These are phyloP conservation scores for Phaetusa simplex DNA, from an alignment of 2,113 vertebrate genomes.

Conservation along the genomic window DNA sequence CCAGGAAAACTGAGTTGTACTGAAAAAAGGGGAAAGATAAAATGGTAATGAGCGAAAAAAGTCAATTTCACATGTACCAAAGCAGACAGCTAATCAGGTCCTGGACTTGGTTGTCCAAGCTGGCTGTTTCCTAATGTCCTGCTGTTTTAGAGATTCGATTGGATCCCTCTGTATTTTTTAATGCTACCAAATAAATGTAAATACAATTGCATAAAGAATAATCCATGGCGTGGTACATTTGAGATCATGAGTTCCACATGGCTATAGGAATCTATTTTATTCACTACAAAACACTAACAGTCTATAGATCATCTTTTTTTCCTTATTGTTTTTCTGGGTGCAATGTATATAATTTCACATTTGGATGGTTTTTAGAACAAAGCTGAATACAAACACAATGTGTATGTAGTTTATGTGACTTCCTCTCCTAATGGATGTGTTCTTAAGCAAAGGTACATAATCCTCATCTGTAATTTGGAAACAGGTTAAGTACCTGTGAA, in stretches of 20 bases:
- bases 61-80: neutral
- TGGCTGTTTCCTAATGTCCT: neutral
- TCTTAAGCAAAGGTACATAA: neutral
- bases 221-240: neutral
- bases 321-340: neutral
- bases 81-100: neutral
- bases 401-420: neutral
- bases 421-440: neutral
- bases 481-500: neutral
- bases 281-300: neutral
- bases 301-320: neutral
- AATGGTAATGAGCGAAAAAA: neutral
- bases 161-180: neutral
- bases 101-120: neutral
- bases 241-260: neutral
- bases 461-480: neutral
- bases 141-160: neutral
- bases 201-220: neutral
- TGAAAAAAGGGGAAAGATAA: neutral
- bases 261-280: neutral
- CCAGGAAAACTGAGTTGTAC: neutral
- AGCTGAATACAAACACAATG: neutral
- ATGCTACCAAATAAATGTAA: neutral
- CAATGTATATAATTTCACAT: neutral
- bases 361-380: neutral